Base-by-base conservation (phyloP, 2,797 vertebrate genomes). In the Sebastes trivittatus region DNA sequence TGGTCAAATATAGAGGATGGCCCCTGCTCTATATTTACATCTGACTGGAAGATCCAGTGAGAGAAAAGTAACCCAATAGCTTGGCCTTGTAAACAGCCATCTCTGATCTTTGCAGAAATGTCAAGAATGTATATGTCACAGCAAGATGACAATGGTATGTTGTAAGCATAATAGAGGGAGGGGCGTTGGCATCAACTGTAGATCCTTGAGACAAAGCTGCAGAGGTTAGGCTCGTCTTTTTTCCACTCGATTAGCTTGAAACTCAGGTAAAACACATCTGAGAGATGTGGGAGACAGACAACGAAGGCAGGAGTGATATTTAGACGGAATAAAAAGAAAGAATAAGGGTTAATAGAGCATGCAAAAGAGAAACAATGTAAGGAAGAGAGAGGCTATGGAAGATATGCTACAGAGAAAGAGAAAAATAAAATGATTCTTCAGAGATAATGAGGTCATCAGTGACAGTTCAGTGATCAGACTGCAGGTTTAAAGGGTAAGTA, bases 71-170 rank as follows among this genome's bases (percentile, higher is more conserved):
- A 88, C 71, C 67, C 25, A 77, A 83, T 78, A 80, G 77, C 65
- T 42, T 54, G 77, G 75, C 81, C 81, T 82, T 83, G 78, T 78
- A 88, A 91, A 81, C 74, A 74, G 29, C 49, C 20, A 81, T 75
- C 67, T 84, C 67, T 72, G 84, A 85, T 88, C 68, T 68, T 62
- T 66, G 68, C 29, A 83, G 77, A 89, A 90, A 93, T 82, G 87
- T 88, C 32, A 91, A 90, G 91, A 93, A 95, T 93, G 88, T 82
- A 77, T 90, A 87, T 84, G 88, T 89, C 78, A 85, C 80, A 78
- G 77, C 66, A 84, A 88, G 81, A 32, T 61, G 67, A 88, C 83
- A 84, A 79, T 68, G 83, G 86, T n/a, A 81, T 85, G 81, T 74
- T 82, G 82, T 69, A 63, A 4, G 2, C 79, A 89, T 77, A 83